Percentiles rank a stretch among this genome's conserved stretches.
phyloP scores from a whole-genome alignment of 37 sponge, comb jelly and placozoan genomes.

The Amphimedon queenslandica region DNA sequence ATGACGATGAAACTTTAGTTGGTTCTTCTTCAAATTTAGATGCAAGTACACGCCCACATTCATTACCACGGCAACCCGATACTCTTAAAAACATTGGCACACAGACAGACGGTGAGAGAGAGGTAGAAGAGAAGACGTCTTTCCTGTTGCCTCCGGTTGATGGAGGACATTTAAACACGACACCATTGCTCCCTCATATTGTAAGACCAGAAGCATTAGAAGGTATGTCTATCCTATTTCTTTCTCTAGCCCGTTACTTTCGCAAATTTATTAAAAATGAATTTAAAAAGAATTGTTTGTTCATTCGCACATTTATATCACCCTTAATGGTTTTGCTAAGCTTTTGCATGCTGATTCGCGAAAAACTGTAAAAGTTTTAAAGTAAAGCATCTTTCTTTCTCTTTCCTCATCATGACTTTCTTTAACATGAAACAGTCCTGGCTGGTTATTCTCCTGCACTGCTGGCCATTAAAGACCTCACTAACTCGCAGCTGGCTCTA shows the following conservation, averaged over 20 bases:
- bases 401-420: not conserved
- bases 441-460: slow-evolving; percentile 14
- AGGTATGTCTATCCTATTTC: slow-evolving; percentile 8
- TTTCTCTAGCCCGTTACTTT: not conserved
- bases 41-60: no score
- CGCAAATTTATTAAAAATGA: not conserved
- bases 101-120: no score
- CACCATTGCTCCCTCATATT: slow-evolving; percentile 18
- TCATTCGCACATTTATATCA: not conserved
- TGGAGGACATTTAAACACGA: not conserved
- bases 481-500: slow-evolving; percentile 26
- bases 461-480: slow-evolving; percentile 33
- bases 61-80: no score
- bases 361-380: no score
- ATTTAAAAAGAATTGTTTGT: not conserved
- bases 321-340: no score
- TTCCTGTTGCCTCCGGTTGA: not conserved
- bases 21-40: no score
- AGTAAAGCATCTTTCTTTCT: no score
- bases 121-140: not conserved
- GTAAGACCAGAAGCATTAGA: slow-evolving; percentile 20
- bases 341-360: no score
- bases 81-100: no score
- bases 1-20: no score
- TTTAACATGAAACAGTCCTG: not conserved